Evolutionary conservation across 1,140 invertebrate genomes (phyloP), one percentile per base, ranked within the genome.

Genomic region (Schmidtea mediterranea): DNA sequence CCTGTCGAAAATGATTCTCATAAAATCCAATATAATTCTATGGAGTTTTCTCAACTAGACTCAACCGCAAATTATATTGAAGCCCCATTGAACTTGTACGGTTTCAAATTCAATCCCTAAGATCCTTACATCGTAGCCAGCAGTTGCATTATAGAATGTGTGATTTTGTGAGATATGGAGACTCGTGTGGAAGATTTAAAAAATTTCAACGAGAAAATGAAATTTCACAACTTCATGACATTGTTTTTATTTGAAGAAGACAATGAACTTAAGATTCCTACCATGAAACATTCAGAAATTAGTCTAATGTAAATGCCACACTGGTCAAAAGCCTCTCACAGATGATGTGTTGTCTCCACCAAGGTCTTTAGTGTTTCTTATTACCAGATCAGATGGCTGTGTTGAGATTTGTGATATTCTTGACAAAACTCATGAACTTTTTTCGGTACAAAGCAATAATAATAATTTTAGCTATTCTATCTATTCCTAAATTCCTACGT

Each of bases 41-140:
- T 70, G 68, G 68, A 67, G 65, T 55, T 67, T 70, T 54, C 56
- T 60, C 13, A 65, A 69, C 52, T 66, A 66, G 10, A 63, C 66
- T 48, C 61, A 68, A 49, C 67, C 68, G 48, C 63, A 67, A 57
- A 52, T 69, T 45, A 53, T 69, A 39, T 49, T 71, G 26, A 70
- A 54, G 62, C 65, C 10, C 67, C 67, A 23, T 63, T 64, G 51
- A 68, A 70, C 52, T 61, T 71, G 23, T 55, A 59, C 41, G 59
- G 60, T 37, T 65, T 70, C 52, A 55, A 62, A 49, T 67, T 70
- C 46, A 63, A 58, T 54, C 65, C 66, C 1, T 56, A 60, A 0
- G 60, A 66, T 49, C 61, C 66, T 2, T 60, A 69, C 52, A 56
- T 67, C 8, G 56, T 70, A 6, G 62, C 55, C 48, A 69, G 67